Evolutionary conservation across 2,113 vertebrate species (phyloP), one percentile per base, ranked within the genome.

Genomic region (Capreolus pygargus): DNA sequence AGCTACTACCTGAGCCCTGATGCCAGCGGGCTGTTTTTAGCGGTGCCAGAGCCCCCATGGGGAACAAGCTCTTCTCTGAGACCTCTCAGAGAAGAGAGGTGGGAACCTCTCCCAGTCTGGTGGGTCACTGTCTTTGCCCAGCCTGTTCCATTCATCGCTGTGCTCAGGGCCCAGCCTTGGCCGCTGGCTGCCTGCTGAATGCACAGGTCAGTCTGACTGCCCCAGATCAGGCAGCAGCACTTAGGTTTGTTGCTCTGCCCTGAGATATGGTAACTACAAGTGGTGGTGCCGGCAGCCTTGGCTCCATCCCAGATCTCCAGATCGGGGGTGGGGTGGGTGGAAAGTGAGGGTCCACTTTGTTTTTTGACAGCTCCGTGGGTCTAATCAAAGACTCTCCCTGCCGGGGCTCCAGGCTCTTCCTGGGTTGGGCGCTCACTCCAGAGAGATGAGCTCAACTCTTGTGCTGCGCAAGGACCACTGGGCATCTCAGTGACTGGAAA

Each of bases 251-350:
- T 0, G 14, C 23, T 3, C 6, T 1, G 3, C 2, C 17, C n/a
- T 12, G 78, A 67, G 76, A 98, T 89, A 94, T 30, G 43, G 96
- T 95, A 93, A 78, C 39, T 79, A n/a, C n/a, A 5, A n/a, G 47
- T 95, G 94, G 94, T 39, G 76, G 78, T 96, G 88, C 30, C 11
- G 55, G 60, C 78, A 92, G 98, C 79, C 97, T 98, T 98, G 96
- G 54, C 27, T 94, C 97, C 54, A 33, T 74, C 95, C 97, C 57
- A 10, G 39, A 89, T 27, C 23, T 76, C 39, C 39, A 76, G 70
- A 43, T 43, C 1, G 0, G 23, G 39, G 23, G 93, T 33, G 25
- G 55, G 76, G 76, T 47, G 39, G 45, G 74, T 33, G 78, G 16
- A 30, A 43, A 45, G 74, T 43, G 3, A 6, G 19, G 93, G 90